A percentile compares a stretch with the other conserved stretches of the same genome.
These are phyloP conservation scores for Pao palembangensis DNA, from an alignment of 2,113 vertebrate species.

Conservation along the genomic window DNA sequence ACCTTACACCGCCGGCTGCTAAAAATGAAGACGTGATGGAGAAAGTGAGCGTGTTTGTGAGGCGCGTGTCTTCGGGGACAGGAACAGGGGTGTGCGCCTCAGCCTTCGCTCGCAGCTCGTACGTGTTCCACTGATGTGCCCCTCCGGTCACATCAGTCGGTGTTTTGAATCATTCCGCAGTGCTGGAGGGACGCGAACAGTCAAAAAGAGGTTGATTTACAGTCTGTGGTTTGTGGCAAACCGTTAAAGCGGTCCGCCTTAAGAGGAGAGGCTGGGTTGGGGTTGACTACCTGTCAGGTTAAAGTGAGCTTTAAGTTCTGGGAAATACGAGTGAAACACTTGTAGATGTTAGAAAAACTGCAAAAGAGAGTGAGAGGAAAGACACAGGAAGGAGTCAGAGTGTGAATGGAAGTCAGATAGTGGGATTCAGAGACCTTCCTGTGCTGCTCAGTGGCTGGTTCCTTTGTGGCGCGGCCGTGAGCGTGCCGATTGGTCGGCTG, in stretches of 20 bases:
- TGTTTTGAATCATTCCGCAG: no score
- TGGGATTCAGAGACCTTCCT: slow-evolving; percentile 18
- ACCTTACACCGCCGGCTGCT: slow-evolving; percentile 55
- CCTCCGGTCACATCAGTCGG: background rate
- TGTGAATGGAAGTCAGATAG: no score
- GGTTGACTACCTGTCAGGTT: background rate
- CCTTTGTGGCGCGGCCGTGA: slow-evolving; percentile 40
- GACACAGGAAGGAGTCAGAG: slow-evolving; percentile 39
- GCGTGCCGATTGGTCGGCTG: slow-evolving; percentile 46
- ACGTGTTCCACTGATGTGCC: background rate
- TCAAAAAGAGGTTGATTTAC: background rate
- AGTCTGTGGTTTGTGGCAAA: slow-evolving; percentile 36
- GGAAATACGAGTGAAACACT: slow-evolving; percentile 13
- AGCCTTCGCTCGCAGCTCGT: no score
- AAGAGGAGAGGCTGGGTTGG: slow-evolving; percentile 1
- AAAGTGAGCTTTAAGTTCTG: slow-evolving; percentile 10
- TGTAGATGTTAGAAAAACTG: background rate
- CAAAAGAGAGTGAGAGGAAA: slow-evolving; percentile 27
- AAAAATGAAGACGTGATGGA: slow-evolving; percentile 70
- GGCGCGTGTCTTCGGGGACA: slow-evolving; percentile 21
- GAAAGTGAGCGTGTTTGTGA: slow-evolving; percentile 63
- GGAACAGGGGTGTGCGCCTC: background rate
- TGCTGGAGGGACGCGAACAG: no score
- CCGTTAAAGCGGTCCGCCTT: slow-evolving; percentile 4
- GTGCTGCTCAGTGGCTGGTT: slow-evolving; percentile 57